Base-by-base conservation (phyloP, 2,888 invertebrate genomes). In the Dasysyrphus tricinctus region DNA sequence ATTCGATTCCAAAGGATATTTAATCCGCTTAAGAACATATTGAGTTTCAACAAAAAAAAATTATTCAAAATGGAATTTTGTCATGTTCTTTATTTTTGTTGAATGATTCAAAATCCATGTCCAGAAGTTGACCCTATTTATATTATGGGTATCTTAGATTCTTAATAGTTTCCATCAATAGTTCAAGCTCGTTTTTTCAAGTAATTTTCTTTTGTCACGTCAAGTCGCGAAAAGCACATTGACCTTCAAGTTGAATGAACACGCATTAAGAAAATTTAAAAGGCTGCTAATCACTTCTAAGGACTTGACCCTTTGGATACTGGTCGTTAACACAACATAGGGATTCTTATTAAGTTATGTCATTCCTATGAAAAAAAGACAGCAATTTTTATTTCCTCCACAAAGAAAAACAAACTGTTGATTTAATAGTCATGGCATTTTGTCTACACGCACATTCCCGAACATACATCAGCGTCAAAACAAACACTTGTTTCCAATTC, bases 221-320 rank as follows among this genome's bases (percentile, higher is more conserved):
- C 24, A 61, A 39, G 14, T 24, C 24, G n/a, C 29, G 3, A 42
- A 61, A 42, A 61, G 24, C 29, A 63, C 63, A 63, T 29, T 63
- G 29, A 67, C 65, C 34, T 3, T 12, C 19, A 19, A 34, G 8
- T 29, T 44, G 11, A 57, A 34, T 44, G 11, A 57, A 34, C 11
- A n/a, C 11, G 14, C 16, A 47, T 67, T 19, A 16, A 14, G 34
- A n/a, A 67, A 67, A 34, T 34, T 49, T 49, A 34, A 67, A 49
- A 51, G 49, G 67, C 51, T 14, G 67, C 49, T 51, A 51, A 54
- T 69, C 51, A 19, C 24, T 37, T 67, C 12, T 8, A 6, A 39
- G 29, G 54, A 54, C 39, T 24, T 19, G 5, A 29, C 29, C 14
- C 8, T 11, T 51, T 37, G 12, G 2, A 42, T 12, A 39, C 11